Conservation (phyloP, 2,797 vertebrate genomes). For the Halcyon smyrnensis region DNA sequence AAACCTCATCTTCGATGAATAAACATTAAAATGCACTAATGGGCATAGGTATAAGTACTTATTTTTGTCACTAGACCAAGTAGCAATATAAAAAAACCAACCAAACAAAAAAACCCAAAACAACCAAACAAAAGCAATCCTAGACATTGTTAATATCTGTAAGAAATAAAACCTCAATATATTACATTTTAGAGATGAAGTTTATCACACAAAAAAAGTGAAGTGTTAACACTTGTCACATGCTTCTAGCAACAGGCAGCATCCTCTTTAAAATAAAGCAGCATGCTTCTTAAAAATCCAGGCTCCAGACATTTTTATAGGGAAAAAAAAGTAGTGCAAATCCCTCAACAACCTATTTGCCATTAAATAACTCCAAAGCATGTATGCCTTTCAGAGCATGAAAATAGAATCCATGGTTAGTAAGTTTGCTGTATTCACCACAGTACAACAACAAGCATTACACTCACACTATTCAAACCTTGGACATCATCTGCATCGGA, state of each 20-base stretch:
- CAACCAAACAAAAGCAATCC: too few relatives aligned
- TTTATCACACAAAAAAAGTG: not conserved
- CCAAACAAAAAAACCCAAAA: too few relatives aligned
- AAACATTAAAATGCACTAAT: not conserved
- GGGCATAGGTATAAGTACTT: not conserved
- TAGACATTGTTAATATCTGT: rapidly evolving
- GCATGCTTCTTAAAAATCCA: not conserved
- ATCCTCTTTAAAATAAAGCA: not conserved
- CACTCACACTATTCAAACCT: constrained; percentile 91
- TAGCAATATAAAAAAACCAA: too few relatives aligned
- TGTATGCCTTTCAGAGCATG: not conserved
- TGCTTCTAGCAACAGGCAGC: constrained; percentile 3
- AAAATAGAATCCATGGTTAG: not conserved
- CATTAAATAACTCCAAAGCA: not conserved
- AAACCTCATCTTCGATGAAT: not conserved
- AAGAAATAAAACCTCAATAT: not conserved
- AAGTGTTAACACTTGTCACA: not conserved
- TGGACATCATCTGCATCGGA: constrained; percentile 91
- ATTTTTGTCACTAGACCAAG: not conserved
- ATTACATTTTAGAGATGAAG: not conserved
- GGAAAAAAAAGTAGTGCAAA: rapidly evolving
- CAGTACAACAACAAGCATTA: constrained; percentile 20
- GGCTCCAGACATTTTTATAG: not conserved
- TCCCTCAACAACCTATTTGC: not conserved
- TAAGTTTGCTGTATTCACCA: not conserved